phyloP scores from a whole-genome alignment of 2,113 vertebrate species.

The Excalfactoria chinensis region DNA sequence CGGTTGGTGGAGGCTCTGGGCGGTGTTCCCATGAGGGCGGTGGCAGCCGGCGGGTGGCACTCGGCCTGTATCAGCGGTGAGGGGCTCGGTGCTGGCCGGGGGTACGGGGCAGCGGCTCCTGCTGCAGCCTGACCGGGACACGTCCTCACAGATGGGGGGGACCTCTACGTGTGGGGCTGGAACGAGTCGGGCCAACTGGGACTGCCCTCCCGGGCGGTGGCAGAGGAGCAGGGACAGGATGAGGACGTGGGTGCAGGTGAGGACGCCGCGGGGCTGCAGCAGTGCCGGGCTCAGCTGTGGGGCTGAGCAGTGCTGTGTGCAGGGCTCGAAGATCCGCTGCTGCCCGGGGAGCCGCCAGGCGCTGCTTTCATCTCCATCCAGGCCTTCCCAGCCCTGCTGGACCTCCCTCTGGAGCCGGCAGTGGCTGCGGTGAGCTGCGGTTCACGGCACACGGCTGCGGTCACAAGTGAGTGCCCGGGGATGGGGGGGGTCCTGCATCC shows the following conservation, averaged over 20 bases:
- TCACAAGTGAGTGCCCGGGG: constrained; percentile 84
- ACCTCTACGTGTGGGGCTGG: constrained; percentile 97
- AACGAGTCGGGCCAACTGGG: constrained; percentile 94
- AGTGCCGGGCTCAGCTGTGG: neutral
- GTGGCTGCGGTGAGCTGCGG: constrained; percentile 87
- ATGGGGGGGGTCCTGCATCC: neutral
- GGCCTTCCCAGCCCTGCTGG: constrained; percentile 90
- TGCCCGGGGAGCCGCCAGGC: neutral
- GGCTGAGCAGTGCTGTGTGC: neutral
- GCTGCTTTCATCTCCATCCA: constrained; percentile 87
- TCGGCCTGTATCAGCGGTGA: constrained; percentile 87
- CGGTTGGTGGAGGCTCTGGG: constrained; percentile 86
- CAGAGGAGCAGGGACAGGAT: neutral
- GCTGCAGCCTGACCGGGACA: neutral
- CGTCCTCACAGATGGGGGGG: constrained; percentile 79
- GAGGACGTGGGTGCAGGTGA: constrained; percentile 33
- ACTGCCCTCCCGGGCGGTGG: constrained; percentile 82
- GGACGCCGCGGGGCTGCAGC: neutral
- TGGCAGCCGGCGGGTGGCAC: constrained; percentile 93
- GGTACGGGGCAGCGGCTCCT: accelerated
- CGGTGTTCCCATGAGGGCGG: constrained; percentile 81
- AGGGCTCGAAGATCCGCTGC: accelerated
- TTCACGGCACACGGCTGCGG: constrained; percentile 88
- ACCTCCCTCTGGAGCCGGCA: constrained; percentile 81
- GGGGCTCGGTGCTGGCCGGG: neutral